phyloP scores from a whole-genome alignment of 2,888 invertebrate genomes.

The Sesia bembeciformis region DNA sequence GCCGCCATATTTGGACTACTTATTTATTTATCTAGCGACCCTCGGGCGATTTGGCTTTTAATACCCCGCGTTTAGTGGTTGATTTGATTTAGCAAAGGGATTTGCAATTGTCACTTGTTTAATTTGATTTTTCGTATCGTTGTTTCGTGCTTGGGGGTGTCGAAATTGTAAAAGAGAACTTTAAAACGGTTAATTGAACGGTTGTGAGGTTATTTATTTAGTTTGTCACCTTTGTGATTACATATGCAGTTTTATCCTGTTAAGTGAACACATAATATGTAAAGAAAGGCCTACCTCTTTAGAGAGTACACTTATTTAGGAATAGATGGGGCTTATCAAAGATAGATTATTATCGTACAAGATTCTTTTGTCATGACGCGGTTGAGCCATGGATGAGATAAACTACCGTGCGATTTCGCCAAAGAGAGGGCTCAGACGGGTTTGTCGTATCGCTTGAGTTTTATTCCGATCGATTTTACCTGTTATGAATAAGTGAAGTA shows the following conservation, averaged over 20 bases:
- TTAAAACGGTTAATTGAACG: background rate
- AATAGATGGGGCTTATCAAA: conserved; percentile 16
- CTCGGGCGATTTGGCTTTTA: conserved; percentile 63
- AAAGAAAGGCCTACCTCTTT: too few species aligned
- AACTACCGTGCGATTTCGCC: conserved; percentile 61
- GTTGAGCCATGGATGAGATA: conserved; percentile 45
- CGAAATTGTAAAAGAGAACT: background rate
- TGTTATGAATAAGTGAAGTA: conserved; percentile 24
- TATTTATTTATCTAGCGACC: conserved; percentile 68
- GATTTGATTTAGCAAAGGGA: conserved; percentile 34
- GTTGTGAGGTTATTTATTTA: too few species aligned
- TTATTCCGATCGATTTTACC: conserved; percentile 65
- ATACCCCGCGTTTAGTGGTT: conserved; percentile 55
- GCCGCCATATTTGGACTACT: conserved; percentile 62
- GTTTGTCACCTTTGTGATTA: too few species aligned
- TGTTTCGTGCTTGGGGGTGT: conserved; percentile 1
- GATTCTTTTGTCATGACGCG: conserved; percentile 42
- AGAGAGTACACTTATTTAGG: too few species aligned
- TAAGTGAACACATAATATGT: too few species aligned
- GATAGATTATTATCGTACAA: conserved; percentile 57
- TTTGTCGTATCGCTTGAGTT: conserved; percentile 36
- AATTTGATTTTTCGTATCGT: conserved; percentile 26
- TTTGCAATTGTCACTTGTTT: conserved; percentile 30
- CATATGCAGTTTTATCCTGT: too few species aligned
- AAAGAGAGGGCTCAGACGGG: conserved; percentile 64